Evolutionary conservation across 2,113 vertebrate species (phyloP), one percentile per base, ranked within the genome.

Genomic region (Rhinoptilus africanus): DNA sequence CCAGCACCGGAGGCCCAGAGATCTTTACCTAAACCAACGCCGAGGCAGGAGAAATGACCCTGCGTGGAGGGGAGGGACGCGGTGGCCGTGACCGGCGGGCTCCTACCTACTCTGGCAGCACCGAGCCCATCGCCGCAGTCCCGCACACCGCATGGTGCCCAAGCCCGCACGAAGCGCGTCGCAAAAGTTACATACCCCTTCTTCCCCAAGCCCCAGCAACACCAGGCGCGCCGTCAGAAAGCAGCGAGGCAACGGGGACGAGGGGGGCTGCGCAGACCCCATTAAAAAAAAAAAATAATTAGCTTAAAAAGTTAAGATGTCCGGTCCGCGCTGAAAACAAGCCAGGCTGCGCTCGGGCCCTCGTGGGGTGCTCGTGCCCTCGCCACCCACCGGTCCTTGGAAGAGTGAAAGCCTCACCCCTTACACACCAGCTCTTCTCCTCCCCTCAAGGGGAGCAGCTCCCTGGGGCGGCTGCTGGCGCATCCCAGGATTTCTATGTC

Each of bases 231-330:
- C 83, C 14, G 2, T 56, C 66, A 37, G 69, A 48, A 74, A 91
- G 76, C 37, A 93, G 50, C 13, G 4, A 66, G 47, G 73, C 48
- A 28, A 68, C 0, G 3, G 71, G 73, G 41, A 93, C 2, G 1
- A 21, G 79, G 71, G 68, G 68, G 68, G 63, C 67, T 75, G 79
- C 8, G 30, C 84, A 88, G 84, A 91, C 91, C 92, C 13, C 0
- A 50, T 91, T 10, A 71, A 69, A 30, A 71, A 79, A 47, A 79
- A 89, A 91, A 39, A n/a, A 41, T 16, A 16, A 19, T 71, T 28
- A 95, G 72, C 92, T 95, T 80, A 76, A 62, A 45, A 96, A 85
- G 92, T 79, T 89, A 67, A 92, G 89, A 53, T 6, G 92, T 87
- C 93, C 10, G 0, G 50, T 15, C 47, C 0, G 13, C 57, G 12